Evolutionary conservation across 2,888 invertebrate genomes (phyloP).

Genomic region (Apoda limacodes): DNA sequence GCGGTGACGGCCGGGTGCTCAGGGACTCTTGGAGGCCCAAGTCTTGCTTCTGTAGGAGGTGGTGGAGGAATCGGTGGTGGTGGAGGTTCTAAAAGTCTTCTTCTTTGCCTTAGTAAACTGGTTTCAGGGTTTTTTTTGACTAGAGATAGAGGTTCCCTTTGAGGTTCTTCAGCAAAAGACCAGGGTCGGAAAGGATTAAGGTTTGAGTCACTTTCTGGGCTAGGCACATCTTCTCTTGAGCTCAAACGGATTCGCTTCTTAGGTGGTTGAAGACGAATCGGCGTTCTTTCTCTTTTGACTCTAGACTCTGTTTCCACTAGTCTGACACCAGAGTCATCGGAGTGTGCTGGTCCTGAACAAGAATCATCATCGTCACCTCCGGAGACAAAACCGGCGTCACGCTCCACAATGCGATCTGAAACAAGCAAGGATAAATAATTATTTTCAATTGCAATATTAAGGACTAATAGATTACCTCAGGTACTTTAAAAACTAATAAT

Average conservation of each 20-base stretch:
- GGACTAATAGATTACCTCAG: too few species aligned
- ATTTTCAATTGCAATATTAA: too few species aligned
- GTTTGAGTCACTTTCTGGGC: conserved; percentile 52
- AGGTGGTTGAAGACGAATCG: conserved; percentile 65
- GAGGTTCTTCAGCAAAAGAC: conserved; percentile 71
- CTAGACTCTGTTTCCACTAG: conserved; percentile 58
- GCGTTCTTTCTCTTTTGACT: conserved; percentile 65
- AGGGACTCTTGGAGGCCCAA: conserved; percentile 61
- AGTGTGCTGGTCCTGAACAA: conserved; percentile 62
- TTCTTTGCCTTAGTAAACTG: conserved; percentile 40
- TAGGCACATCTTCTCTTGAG: conserved; percentile 44
- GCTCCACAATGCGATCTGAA: conserved; percentile 70
- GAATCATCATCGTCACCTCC: conserved; percentile 78
- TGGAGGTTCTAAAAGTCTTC: conserved; percentile 43
- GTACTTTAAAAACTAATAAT: too few species aligned
- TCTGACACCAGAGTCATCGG: conserved; percentile 63
- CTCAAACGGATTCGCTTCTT: conserved; percentile 77
- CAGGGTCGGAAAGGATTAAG: conserved; percentile 74
- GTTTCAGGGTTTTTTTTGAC: conserved; percentile 60
- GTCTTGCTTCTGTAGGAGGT: conserved; percentile 29
- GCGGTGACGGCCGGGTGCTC: conserved; percentile 63
- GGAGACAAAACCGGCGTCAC: conserved; percentile 80
- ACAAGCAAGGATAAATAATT: conserved; percentile 30
- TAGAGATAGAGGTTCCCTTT: conserved; percentile 74
- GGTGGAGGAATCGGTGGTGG: conserved; percentile 34